These are phyloP conservation scores for Hedychridium roseum DNA, from an alignment of 2,888 invertebrate genomes.

Conservation along the genomic window DNA sequence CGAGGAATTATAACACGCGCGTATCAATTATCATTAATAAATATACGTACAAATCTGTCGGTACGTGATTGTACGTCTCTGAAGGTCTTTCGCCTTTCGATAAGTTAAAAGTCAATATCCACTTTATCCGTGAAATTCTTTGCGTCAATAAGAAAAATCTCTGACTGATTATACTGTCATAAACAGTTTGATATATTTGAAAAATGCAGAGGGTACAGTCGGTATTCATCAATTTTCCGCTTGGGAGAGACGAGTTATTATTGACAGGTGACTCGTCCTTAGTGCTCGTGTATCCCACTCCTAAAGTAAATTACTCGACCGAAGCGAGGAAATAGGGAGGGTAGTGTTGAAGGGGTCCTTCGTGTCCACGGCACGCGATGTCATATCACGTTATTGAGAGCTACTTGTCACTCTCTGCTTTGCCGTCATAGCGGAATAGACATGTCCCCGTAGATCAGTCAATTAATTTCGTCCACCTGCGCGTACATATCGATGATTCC, in stretches of 20 bases:
- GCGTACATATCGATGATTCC: conserved; percentile 29
- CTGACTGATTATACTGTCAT: no score
- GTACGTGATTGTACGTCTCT: no score
- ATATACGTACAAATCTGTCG: no score
- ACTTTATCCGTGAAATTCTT: no score
- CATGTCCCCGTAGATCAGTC: conserved; percentile 42
- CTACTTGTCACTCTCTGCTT: conserved; percentile 53
- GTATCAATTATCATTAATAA: no score
- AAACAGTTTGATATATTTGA: no score
- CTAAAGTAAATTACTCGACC: conserved; percentile 46
- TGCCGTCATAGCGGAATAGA: conserved; percentile 34
- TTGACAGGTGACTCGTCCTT: conserved; percentile 43
- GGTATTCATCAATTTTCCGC: no score
- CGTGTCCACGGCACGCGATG: conserved; percentile 54
- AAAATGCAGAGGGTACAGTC: background rate
- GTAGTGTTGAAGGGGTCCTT: conserved; percentile 48
- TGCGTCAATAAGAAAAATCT: no score
- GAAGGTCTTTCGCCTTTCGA: no score
- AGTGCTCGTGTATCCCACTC: conserved; percentile 33
- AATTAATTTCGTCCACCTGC: conserved; percentile 43
- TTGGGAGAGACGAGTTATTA: no score
- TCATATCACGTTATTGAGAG: conserved; percentile 54
- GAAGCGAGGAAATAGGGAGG: conserved; percentile 44
- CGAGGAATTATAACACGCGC: no score
- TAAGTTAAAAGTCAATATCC: no score